Conservation (phyloP, 2,888 invertebrate species). For the Gnatocerus cornutus region DNA sequence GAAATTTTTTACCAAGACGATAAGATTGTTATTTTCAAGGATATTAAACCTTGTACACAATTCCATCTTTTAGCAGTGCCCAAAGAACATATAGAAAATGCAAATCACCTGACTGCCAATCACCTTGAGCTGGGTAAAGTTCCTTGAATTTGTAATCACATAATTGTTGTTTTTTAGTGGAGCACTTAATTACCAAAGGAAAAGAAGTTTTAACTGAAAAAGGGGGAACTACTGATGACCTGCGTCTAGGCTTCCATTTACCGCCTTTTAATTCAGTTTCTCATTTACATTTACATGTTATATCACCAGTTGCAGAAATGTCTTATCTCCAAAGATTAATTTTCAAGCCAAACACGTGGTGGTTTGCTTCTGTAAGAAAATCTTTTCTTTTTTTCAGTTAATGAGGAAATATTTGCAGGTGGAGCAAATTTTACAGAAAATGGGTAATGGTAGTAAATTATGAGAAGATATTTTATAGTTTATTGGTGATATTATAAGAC, state of each 20-base stretch:
- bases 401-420: conserved; percentile 41
- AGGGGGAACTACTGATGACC: conserved; percentile 69
- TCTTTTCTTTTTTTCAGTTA: neutral
- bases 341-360: conserved; percentile 83
- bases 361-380: conserved; percentile 86
- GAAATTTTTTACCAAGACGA: conserved; percentile 83
- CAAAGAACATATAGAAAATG: conserved; percentile 84
- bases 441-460: conserved; percentile 29
- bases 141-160: conserved; percentile 16
- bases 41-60: conserved; percentile 86
- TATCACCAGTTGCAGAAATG: conserved; percentile 86
- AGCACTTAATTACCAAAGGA: conserved; percentile 78
- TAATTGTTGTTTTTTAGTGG: conserved; percentile 72
- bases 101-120: conserved; percentile 77
- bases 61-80: conserved; percentile 87
- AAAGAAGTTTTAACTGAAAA: conserved; percentile 72
- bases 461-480: conserved; percentile 36
- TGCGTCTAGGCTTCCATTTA: conserved; percentile 88
- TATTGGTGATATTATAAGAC: conserved; percentile 49
- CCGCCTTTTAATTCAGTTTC: conserved; percentile 89
- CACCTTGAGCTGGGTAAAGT: conserved; percentile 83
- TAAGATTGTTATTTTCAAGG: conserved; percentile 84
- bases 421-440: conserved; percentile 47
- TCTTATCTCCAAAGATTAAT: conserved; percentile 77
- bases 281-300: conserved; percentile 91